Conservation (phyloP, 2,888 invertebrate genomes). For the Chymomyza fuscimana region DNA sequence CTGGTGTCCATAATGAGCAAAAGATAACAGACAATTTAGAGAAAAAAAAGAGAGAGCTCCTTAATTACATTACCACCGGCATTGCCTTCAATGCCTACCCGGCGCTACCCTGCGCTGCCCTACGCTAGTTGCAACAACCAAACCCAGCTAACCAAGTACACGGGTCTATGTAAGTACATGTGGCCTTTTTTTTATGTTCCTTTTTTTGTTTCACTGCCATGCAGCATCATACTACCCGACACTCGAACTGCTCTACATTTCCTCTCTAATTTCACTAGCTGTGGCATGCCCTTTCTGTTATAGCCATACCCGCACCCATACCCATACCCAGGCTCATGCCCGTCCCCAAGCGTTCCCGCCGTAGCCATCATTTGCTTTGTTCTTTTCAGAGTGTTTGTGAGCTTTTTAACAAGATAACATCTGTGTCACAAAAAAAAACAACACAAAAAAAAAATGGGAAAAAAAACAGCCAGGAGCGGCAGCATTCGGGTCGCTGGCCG, state of each 20-base stretch:
- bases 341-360: background rate
- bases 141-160: slow-evolving; percentile 35
- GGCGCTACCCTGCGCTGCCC: background rate
- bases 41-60: slow-evolving; percentile 45
- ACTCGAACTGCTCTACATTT: slow-evolving; percentile 54
- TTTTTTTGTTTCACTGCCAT: background rate
- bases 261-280: slow-evolving; percentile 60
- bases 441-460: slow-evolving; percentile 9
- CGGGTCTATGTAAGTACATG: slow-evolving; percentile 46
- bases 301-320: slow-evolving; percentile 17
- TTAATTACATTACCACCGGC: slow-evolving; percentile 60
- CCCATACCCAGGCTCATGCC: background rate
- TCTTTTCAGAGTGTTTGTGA: slow-evolving; percentile 40
- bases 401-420: slow-evolving; percentile 65
- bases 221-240: background rate
- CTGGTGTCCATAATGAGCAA: slow-evolving; percentile 67
- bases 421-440: slow-evolving; percentile 51
- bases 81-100: slow-evolving; percentile 6
- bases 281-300: slow-evolving; percentile 26
- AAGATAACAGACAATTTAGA: slow-evolving; percentile 67
- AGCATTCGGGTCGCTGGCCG: slow-evolving; percentile 35
- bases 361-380: slow-evolving; percentile 35
- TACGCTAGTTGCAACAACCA: background rate
- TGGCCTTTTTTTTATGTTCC: slow-evolving; percentile 29
- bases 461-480: slow-evolving; percentile 2